Evolutionary conservation across 2,797 vertebrate genomes (phyloP), one percentile per base, ranked within the genome.

Genomic region (Tenualosa thibaudeaui): DNA sequence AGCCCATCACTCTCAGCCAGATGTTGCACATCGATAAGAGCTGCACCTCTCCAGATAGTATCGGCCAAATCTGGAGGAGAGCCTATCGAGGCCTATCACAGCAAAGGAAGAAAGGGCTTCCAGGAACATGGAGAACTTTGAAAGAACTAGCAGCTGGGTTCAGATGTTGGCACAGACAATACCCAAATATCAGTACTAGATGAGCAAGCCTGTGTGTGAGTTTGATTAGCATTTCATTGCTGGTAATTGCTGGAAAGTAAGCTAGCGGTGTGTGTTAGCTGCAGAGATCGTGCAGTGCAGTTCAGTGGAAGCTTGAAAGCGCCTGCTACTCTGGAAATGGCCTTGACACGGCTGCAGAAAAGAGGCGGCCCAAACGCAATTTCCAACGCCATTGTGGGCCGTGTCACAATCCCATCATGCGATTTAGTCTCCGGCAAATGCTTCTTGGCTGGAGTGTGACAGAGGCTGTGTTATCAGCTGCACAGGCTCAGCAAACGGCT

Each of bases 1-100:
- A 92, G 89, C 92, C 93, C 91, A 92, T 94, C 93, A 92, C 91
- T 93, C 91, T 92, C 91, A 91, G 91, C 93, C 94, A 93, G 93
- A 95, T 95, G 93, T 92, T 93, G 90, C 87, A 89, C 85, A 84
- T 86, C 89, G 93, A 95, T 94, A 94, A 94, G 89, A 91, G 88
- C 90, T 87, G 90, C 83, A 88, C 89, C 90, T 90, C 58, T 91
- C 85, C 89, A 91, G 89, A 91, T 93, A 91, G 88, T 91, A 90
- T 93, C 31, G 40, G 87, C 92, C 92, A 92, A 92, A 93, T 93
- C 93, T 91, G 91, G 89, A 91, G 89, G 78, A 75, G 88, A 87
- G 91, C 31, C 31, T 31, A 31, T 90, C 86, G 19, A 17, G 19
- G 71, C 5, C 71, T 22, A 78, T 78, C 71, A 46, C 71, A 46